Evolutionary conservation across 2,888 invertebrate genomes (phyloP).

Genomic region (Rhamphomyia laevipes): DNA sequence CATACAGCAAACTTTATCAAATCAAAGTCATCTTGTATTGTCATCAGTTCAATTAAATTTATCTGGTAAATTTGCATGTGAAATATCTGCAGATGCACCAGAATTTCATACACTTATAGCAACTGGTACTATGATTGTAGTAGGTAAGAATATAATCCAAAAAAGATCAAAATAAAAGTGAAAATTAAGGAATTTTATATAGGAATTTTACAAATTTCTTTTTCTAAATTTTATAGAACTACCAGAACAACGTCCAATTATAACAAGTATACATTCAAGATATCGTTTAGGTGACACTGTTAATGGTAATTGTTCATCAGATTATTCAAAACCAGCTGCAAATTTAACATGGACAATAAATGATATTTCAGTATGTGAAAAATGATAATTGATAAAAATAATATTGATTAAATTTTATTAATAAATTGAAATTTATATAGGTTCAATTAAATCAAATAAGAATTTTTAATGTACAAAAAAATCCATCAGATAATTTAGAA

Average conservation of each 20-base stretch:
- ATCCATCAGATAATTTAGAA: conserved; percentile 30
- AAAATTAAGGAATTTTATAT: too few species aligned
- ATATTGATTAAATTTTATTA: too few species aligned
- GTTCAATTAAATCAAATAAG: conserved; percentile 29
- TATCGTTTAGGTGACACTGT: conserved; percentile 42
- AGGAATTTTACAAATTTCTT: conserved; percentile 2
- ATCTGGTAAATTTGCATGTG: conserved; percentile 35
- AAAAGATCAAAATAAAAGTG: too few species aligned
- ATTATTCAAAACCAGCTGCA: conserved; percentile 43
- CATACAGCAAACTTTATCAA: conserved; percentile 20
- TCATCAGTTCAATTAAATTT: conserved; percentile 30
- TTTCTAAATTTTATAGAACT: conserved; percentile 34
- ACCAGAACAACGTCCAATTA: conserved; percentile 41
- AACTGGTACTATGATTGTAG: conserved; percentile 35
- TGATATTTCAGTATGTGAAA: conserved; percentile 34
- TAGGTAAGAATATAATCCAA: conserved; percentile 22
- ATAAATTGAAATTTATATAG: conserved; percentile 17
- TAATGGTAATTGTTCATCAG: conserved; percentile 44
- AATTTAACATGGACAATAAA: conserved; percentile 48
- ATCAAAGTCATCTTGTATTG: conserved; percentile 34
- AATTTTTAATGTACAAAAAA: conserved; percentile 29
- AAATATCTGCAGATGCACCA: conserved; percentile 37
- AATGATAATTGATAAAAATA: too few species aligned
- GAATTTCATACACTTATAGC: conserved; percentile 35
- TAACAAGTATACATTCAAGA: conserved; percentile 41